Base-by-base conservation (phyloP, 2,113 vertebrate genomes). In the Colius striatus region DNA sequence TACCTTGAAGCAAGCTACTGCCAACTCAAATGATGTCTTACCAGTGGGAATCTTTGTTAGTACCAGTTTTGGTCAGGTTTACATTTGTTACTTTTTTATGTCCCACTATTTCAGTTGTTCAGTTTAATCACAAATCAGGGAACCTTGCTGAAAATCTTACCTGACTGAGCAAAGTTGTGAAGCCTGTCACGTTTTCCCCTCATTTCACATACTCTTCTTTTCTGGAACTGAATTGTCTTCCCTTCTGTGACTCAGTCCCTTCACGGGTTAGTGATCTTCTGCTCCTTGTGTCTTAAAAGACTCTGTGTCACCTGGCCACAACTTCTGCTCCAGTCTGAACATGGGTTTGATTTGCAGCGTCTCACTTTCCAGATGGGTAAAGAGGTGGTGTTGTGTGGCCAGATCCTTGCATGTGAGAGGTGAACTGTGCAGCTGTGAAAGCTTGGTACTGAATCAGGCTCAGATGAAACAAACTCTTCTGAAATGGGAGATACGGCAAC, bases 331-430 rank as follows among this genome's bases (percentile, higher is more conserved):
- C 72, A 48, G 34, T 63, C 63, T 78, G 74, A 68, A 14, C 79
- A 26, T n/a, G 50, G 29, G 38, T 76, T 93, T 94, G 34, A 47
- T 92, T 92, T 85, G 38, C 75, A 50, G 54, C 26, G 26, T 82
- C 58, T 62, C 70, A 34, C 36, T 89, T 91, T 81, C 22, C 90
- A 72, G 48, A 19, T 55, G 32, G 34, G 53, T 68, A 41, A 58
- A 71, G 47, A 66, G 62, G 75, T 54, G 32, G 61, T 4, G 4
- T 72, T 82, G 45, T 9, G 9, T 68, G 79, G 72, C 45, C 83
- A 41, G 83, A 60, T 67, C 61, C 20, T 72, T 66, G 29, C 17
- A 7, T 76, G 71, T 90, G 79, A 36, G 84, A 68, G 48, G 36
- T 51, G 58, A 85, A 27, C 13, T 68, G 32, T 83, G 53, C 54